These are phyloP conservation scores for Petrolisthes cinctipes DNA, from an alignment of 2,888 invertebrate genomes.

Conservation along the genomic window DNA sequence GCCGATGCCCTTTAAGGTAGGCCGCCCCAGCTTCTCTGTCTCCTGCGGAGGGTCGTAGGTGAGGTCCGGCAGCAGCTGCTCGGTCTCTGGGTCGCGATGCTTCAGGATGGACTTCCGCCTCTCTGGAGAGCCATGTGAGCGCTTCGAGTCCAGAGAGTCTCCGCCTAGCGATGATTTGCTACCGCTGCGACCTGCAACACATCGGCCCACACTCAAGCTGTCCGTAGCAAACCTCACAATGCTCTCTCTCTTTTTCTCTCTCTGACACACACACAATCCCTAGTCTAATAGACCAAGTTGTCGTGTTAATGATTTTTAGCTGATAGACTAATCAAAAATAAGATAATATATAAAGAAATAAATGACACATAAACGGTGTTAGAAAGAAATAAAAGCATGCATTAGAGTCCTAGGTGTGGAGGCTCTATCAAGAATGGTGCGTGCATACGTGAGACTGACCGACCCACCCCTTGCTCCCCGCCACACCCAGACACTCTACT, in stretches of 20 bases:
- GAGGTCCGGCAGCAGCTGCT: conserved; percentile 63
- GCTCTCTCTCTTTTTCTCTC: conserved; percentile 13
- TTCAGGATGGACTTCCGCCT: conserved; percentile 65
- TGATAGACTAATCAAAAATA: conserved; percentile 48
- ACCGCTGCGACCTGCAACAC: conserved; percentile 61
- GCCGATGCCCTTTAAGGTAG: conserved; percentile 56
- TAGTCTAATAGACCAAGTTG: conserved; percentile 15
- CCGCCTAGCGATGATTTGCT: conserved; percentile 64
- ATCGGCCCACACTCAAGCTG: conserved; percentile 49
- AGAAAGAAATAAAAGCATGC: conserved; percentile 57
- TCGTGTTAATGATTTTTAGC: conserved; percentile 37
- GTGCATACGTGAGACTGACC: conserved; percentile 42
- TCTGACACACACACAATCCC: too few relatives aligned
- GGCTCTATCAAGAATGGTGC: conserved; percentile 34
- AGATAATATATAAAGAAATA: conserved; percentile 49
- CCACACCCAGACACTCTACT: conserved; percentile 27
- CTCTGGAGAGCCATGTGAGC: conserved; percentile 63
- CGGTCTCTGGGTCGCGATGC: conserved; percentile 66
- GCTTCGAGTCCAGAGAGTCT: conserved; percentile 58
- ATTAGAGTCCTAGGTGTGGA: conserved; percentile 48
- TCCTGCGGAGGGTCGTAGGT: conserved; percentile 43
- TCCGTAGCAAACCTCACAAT: conserved; percentile 35
- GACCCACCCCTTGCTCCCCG: conserved; percentile 17
- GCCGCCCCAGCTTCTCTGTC: conserved; percentile 41
- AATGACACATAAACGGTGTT: conserved; percentile 58